Conservation (phyloP, 2,113 vertebrate genomes). For the Macroglossus sobrinus region DNA sequence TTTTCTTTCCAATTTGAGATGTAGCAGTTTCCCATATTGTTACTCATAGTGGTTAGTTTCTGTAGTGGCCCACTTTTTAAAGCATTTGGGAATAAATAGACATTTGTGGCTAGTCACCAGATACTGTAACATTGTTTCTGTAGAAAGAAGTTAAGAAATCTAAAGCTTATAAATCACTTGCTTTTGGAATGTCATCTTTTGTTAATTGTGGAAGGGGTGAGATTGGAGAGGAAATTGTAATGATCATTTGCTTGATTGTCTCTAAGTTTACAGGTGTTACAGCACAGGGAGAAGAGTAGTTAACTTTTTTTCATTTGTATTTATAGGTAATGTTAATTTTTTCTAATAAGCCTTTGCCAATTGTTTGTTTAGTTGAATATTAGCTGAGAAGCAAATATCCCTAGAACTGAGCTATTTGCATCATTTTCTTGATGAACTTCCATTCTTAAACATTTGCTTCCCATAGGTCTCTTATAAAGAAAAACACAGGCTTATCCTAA, state of each 20-base stretch:
- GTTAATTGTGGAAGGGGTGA: not conserved
- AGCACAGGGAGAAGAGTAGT: not conserved
- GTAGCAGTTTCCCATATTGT: not conserved
- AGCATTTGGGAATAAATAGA: not conserved
- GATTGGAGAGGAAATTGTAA: not conserved
- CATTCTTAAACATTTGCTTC: not conserved
- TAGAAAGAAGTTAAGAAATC: not conserved
- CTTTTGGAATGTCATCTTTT: not conserved
- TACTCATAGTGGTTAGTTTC: not conserved
- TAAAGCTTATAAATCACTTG: conserved; percentile 27
- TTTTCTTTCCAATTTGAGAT: not conserved
- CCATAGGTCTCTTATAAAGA: not conserved
- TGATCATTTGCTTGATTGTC: not conserved
- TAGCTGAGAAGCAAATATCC: conserved; percentile 10
- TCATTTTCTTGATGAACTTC: not conserved
- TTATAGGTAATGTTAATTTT: not conserved
- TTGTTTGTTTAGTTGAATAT: conserved; percentile 1
- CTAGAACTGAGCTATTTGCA: not conserved
- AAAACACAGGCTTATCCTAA: not conserved
- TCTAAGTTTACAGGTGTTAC: not conserved
- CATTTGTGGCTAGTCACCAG: not conserved
- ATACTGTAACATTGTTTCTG: not conserved
- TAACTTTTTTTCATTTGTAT: not conserved
- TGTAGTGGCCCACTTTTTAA: not conserved
- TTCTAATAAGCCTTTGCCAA: not conserved